Conservation (phyloP, 2,888 invertebrate genomes). For the Mantis religiosa region DNA sequence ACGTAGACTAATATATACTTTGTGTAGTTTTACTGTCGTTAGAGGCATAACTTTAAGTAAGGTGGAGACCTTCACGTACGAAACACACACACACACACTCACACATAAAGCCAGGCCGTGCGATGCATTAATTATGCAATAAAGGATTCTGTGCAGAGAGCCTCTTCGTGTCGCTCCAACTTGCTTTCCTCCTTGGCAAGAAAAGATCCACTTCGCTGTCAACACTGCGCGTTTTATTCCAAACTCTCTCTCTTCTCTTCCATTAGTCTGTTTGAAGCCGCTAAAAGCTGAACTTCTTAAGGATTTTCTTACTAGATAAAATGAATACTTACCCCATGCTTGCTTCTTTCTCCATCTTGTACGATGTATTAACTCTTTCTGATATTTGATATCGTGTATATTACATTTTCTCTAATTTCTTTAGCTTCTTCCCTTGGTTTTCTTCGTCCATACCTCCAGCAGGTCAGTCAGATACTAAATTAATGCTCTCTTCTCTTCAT, state of each 20-base stretch:
- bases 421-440: no score
- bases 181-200: neutral
- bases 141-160: neutral
- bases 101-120: constrained; percentile 11
- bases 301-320: no score
- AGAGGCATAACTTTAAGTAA: neutral
- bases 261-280: neutral
- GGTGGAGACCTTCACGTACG: neutral
- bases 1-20: constrained; percentile 1
- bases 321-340: no score
- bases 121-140: constrained; percentile 15
- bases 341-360: no score
- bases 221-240: neutral
- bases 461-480: no score
- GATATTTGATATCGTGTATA: no score
- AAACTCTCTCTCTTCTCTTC: neutral
- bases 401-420: no score
- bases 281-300: neutral
- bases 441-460: no score
- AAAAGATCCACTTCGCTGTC: neutral
- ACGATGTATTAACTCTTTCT: no score
- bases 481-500: no score
- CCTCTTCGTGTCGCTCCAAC: neutral
- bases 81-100: neutral
- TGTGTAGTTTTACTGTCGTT: constrained; percentile 7